Percentiles rank a stretch among this genome's conserved stretches.
Evolutionary conservation across 2,888 invertebrate genomes (phyloP).

Genomic region (Parapristionchus giblindavisi): DNA sequence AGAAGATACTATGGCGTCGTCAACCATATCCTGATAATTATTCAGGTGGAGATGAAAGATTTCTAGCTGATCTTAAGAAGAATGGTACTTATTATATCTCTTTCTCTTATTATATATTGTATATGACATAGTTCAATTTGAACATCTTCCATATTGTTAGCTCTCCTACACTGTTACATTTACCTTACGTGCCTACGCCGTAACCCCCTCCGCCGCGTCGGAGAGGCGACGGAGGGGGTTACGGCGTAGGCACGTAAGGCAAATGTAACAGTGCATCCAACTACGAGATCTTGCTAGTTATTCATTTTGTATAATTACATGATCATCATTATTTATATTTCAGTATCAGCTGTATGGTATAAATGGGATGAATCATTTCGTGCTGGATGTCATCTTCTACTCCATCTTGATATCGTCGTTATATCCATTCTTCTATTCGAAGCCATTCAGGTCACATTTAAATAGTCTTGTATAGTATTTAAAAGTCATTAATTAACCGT

Average conservation of each 20-base stretch:
- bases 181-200: too few relatives aligned
- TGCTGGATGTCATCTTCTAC: conserved; percentile 75
- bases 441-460: conserved; percentile 10
- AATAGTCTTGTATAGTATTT: neutral
- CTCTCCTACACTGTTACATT: too few relatives aligned
- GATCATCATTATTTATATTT: neutral
- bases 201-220: too few relatives aligned
- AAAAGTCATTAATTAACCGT: neutral
- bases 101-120: too few relatives aligned
- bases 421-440: conserved; percentile 66
- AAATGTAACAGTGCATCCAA: too few relatives aligned
- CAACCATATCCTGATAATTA: conserved; percentile 90
- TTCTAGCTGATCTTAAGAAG: conserved; percentile 84
- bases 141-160: too few relatives aligned
- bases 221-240: too few relatives aligned
- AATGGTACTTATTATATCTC: conserved; percentile 74
- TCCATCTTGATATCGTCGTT: conserved; percentile 78
- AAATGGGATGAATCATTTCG: neutral
- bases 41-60: conserved; percentile 83
- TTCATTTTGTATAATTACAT: neutral
- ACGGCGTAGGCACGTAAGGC: too few relatives aligned
- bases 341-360: conserved; percentile 14
- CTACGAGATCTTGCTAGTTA: too few relatives aligned
- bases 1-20: conserved; percentile 88
- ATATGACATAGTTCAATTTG: too few relatives aligned